Base-by-base conservation (phyloP, 64 coral and sea anemone genomes). In the Exaiptasia diaphana region DNA sequence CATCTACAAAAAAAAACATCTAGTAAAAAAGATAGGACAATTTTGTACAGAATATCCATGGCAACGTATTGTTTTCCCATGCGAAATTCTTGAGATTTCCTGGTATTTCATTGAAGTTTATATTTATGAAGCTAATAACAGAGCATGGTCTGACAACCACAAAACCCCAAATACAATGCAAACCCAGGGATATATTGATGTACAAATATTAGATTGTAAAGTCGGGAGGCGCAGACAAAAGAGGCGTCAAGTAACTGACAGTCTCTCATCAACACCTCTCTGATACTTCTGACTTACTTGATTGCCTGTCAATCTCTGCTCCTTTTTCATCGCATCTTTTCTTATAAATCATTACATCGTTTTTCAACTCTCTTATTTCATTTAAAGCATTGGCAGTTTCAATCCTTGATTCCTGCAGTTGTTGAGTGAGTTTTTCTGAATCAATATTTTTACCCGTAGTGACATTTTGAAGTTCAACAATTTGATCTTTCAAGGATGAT, bases 301-400 rank as follows among this genome's bases (percentile, higher is more conserved):
- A 92, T 68, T 97, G 90, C 5, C 79, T 83, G 2, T 78, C 79
- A 17, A 97, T 83, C 71, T 92, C 94, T 25, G 61, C 73, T 48
- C 72, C 78, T 73, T 92, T 78, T 14, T 87, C 94, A 8, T 84
- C 77, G 41, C 71, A 85, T 8, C 85, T 81, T 54, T 92, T 92
- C 57, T 58, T 87, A 4, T 83, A 78, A 17, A 97, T 78, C 27
- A 64, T 39, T 8, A 97, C 52, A 31, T 92, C 79, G 41, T 62
- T 97, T 85, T 85, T 59, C 22, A 53, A 44, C 21, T 84, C 74
- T 50, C 94, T 82, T 22, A 97, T 76, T 50, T 75, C 87, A 15
- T 59, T 73, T 21, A 87, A 69, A 59, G 85, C 79, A 55, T 81
- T 71, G 23, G 84, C 43, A 7, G 74, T 50, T 40, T 92, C 80